Evolutionary conservation across 2,113 vertebrate species (phyloP).

Genomic region (Seriola aureovittata): DNA sequence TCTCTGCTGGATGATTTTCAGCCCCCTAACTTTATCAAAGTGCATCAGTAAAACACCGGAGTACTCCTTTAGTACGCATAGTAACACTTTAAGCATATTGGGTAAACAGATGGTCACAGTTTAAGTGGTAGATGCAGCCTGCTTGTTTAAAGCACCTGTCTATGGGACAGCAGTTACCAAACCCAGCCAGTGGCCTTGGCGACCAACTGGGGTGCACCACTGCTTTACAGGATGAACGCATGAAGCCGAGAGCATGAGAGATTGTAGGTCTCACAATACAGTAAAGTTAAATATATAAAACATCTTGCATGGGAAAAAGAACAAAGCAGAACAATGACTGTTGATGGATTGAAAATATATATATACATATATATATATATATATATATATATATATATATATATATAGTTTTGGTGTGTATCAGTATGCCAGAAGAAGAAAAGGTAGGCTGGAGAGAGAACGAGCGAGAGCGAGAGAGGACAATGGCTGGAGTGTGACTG

Average conservation of each 20-base stretch:
- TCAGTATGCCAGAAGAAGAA: neutral
- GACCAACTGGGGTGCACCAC: slow-evolving; percentile 50
- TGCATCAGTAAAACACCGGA: neutral
- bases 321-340: neutral
- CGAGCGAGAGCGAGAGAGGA: slow-evolving; percentile 17
- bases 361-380: neutral
- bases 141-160: slow-evolving; percentile 43
- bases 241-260: slow-evolving; percentile 9
- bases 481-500: slow-evolving; percentile 75
- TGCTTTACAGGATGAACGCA: slow-evolving; percentile 28
- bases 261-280: neutral
- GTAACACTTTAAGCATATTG: neutral
- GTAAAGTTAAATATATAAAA: neutral
- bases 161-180: slow-evolving; percentile 42
- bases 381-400: too few species aligned
- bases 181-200: slow-evolving; percentile 19
- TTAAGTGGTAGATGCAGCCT: slow-evolving; percentile 22
- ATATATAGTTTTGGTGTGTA: neutral
- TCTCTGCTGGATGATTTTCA: neutral
- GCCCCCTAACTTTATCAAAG: neutral
- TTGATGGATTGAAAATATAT: slow-evolving; percentile 24
- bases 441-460: neutral
- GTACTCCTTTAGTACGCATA: neutral
- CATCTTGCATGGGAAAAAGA: neutral
- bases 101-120: slow-evolving; percentile 16